A percentile compares a stretch with the other conserved stretches of the same genome.
Conservation (phyloP, 2,888 invertebrate species). For the Itoplectis maculator region DNA sequence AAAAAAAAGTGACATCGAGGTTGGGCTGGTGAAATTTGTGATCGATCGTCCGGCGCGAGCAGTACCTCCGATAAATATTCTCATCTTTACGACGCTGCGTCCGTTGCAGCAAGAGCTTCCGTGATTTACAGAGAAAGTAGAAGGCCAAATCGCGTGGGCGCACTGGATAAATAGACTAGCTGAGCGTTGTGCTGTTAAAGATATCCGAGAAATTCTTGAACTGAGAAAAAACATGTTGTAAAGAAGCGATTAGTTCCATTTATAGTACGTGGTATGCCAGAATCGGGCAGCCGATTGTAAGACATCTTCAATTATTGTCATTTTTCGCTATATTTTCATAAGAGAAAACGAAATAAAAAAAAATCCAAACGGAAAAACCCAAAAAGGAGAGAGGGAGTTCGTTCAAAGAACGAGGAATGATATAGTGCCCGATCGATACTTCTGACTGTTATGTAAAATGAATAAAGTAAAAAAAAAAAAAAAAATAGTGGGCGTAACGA, state of each 20-base stretch:
- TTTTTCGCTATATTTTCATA: slow-evolving; percentile 58
- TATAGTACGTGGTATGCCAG: slow-evolving; percentile 43
- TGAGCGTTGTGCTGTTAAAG: neutral
- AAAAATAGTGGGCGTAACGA: neutral
- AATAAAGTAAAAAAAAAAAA: slow-evolving; percentile 51
- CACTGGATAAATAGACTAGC: slow-evolving; percentile 15
- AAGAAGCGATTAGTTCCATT: slow-evolving; percentile 16
- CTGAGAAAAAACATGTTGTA: slow-evolving; percentile 13
- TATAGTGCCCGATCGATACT: slow-evolving; percentile 49
- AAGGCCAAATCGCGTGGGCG: slow-evolving; percentile 8
- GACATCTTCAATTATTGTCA: slow-evolving; percentile 43
- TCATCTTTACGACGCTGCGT: slow-evolving; percentile 19
- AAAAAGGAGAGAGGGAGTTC: slow-evolving; percentile 13
- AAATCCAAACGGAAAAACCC: neutral
- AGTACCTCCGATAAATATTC: slow-evolving; percentile 33
- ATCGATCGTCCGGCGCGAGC: slow-evolving; percentile 42
- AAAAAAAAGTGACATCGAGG: neutral
- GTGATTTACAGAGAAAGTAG: slow-evolving; percentile 11
- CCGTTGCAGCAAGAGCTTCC: slow-evolving; percentile 52
- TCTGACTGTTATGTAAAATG: slow-evolving; percentile 59
- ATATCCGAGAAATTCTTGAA: slow-evolving; percentile 17
- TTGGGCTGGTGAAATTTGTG: slow-evolving; percentile 5
- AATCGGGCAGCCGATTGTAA: slow-evolving; percentile 50
- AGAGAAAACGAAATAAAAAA: slow-evolving; percentile 23
- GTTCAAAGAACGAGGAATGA: slow-evolving; percentile 35